A percentile compares a stretch with the other conserved stretches of the same genome.
Conservation (phyloP, 2,888 invertebrate genomes). For the Macropis europaea region DNA sequence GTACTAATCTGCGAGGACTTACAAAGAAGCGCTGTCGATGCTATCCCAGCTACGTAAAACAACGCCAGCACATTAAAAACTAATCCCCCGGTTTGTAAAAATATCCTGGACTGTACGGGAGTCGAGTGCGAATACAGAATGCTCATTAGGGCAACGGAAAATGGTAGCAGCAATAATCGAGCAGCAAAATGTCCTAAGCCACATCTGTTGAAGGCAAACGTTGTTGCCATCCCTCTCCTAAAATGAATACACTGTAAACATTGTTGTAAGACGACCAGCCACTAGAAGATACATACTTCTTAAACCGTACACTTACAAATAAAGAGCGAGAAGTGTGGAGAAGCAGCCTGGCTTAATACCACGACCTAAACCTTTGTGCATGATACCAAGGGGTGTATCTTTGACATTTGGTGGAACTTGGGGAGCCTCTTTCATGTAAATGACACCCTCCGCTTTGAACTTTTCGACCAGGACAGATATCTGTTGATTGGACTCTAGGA, state of each 20-base stretch:
- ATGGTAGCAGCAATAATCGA: slow-evolving; percentile 87
- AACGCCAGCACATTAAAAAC: slow-evolving; percentile 89
- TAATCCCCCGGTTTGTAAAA: slow-evolving; percentile 75
- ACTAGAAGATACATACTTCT: not conserved
- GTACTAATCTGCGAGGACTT: slow-evolving; percentile 51
- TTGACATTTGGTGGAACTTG: slow-evolving; percentile 74
- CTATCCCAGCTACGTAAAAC: slow-evolving; percentile 84
- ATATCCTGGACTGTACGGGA: slow-evolving; percentile 73
- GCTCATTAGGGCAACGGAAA: slow-evolving; percentile 79
- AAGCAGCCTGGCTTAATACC: slow-evolving; percentile 77
- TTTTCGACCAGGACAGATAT: slow-evolving; percentile 95
- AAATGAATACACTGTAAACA: slow-evolving; percentile 67
- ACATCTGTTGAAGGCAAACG: slow-evolving; percentile 88
- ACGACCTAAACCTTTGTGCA: slow-evolving; percentile 74
- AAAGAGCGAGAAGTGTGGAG: slow-evolving; percentile 75
- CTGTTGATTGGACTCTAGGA: slow-evolving; percentile 95
- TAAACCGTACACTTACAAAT: slow-evolving; percentile 67
- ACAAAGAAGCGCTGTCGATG: slow-evolving; percentile 76
- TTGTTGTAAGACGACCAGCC: not conserved
- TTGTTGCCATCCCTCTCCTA: slow-evolving; percentile 89
- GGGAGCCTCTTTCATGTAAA: slow-evolving; percentile 84
- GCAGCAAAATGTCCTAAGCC: slow-evolving; percentile 89
- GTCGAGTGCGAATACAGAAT: slow-evolving; percentile 75
- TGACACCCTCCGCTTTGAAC: slow-evolving; percentile 92
- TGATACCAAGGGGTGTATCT: slow-evolving; percentile 71